A percentile compares a stretch with the other conserved stretches of the same genome.
Conservation (phyloP, 2,113 vertebrate genomes). For the Sylvia atricapilla region DNA sequence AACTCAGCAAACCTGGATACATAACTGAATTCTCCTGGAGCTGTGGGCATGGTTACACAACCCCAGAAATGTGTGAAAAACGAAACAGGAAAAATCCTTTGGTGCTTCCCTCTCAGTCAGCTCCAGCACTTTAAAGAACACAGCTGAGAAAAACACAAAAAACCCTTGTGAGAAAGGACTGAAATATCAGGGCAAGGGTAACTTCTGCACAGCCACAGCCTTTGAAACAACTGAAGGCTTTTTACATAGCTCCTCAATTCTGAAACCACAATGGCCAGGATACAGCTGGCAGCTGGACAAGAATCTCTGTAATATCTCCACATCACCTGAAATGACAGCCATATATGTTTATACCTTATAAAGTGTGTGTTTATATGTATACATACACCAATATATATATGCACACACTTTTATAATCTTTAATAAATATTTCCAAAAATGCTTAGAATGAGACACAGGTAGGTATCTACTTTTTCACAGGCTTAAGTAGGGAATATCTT, state of each 20-base stretch:
- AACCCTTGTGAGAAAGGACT: rapidly evolving
- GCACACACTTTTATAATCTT: neutral
- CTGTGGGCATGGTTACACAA: neutral
- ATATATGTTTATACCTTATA: neutral
- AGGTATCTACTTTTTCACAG: neutral
- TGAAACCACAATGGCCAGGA: neutral
- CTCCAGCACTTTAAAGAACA: neutral
- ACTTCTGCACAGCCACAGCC: neutral
- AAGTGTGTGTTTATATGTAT: neutral
- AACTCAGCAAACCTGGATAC: neutral
- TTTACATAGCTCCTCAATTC: neutral
- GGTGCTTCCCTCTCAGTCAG: neutral
- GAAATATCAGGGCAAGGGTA: neutral
- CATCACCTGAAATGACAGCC: neutral
- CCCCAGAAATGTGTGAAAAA: neutral
- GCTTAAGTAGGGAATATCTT: neutral
- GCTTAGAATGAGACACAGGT: neutral
- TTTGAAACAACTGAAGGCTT: neutral
- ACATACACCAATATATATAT: neutral
- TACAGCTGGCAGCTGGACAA: neutral
- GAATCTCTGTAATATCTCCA: neutral
- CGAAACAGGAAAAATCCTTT: neutral
- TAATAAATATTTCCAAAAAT: neutral
- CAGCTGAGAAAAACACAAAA: neutral
- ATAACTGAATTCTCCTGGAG: neutral